Percentiles rank a stretch among this genome's conserved stretches.
Conservation (phyloP, 1,140 invertebrate species). For the Drosophila leontia region DNA sequence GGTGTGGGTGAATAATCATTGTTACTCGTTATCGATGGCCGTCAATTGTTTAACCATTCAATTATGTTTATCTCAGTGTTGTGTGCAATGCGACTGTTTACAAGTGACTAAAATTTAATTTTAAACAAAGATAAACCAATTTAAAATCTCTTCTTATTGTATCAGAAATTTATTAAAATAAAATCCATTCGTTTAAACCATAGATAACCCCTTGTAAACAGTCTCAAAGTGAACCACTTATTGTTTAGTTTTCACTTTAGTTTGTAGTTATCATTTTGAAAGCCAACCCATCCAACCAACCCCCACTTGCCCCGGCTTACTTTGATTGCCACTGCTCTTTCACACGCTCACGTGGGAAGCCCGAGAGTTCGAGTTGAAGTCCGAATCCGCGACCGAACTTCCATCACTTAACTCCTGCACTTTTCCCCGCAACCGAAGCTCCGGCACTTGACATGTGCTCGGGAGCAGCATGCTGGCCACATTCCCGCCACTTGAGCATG, state of each 20-base stretch:
- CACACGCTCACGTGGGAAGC: slow-evolving; percentile 80
- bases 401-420: slow-evolving; percentile 65
- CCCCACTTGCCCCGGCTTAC: slow-evolving; percentile 12
- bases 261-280: slow-evolving; percentile 53
- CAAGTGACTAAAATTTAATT: neutral
- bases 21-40: slow-evolving; percentile 55
- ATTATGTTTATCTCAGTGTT: slow-evolving; percentile 54
- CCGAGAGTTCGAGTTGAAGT: neutral
- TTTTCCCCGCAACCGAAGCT: neutral
- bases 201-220: slow-evolving; percentile 8
- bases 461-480: slow-evolving; percentile 49
- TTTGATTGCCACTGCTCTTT: slow-evolving; percentile 48
- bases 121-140: too few species aligned
- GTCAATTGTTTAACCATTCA: slow-evolving; percentile 53
- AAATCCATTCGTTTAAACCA: neutral
- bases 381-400: slow-evolving; percentile 22
- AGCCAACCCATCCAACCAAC: slow-evolving; percentile 9
- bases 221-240: slow-evolving; percentile 36
- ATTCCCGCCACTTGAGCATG: slow-evolving; percentile 81
- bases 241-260: slow-evolving; percentile 61
- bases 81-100: slow-evolving; percentile 30
- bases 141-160: neutral
- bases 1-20: slow-evolving; percentile 84
- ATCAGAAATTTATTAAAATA: neutral
- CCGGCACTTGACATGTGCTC: slow-evolving; percentile 65